These are phyloP conservation scores for Opisthograptis luteolata DNA, from an alignment of 2,888 invertebrate species.

Conservation along the genomic window DNA sequence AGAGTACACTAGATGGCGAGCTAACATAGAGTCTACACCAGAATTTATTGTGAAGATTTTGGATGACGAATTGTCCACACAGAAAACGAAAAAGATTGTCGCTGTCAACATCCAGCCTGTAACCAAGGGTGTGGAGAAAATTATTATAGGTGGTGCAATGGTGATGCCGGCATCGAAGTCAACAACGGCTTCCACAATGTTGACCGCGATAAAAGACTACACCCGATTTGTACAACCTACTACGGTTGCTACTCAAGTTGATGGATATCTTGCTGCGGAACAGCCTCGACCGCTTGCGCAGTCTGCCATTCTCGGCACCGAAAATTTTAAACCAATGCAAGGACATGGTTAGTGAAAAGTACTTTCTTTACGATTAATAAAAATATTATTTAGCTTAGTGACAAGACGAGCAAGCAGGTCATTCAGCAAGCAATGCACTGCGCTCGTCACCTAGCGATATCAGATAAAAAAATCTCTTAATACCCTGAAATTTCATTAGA, in stretches of 20 bases:
- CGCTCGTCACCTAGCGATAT: too few relatives aligned
- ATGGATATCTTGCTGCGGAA: conserved; percentile 39
- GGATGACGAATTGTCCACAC: conserved; percentile 65
- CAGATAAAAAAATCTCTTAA: too few relatives aligned
- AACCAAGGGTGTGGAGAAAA: conserved; percentile 56
- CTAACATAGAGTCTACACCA: conserved; percentile 57
- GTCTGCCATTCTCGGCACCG: conserved; percentile 27
- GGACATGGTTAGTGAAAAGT: conserved; percentile 38
- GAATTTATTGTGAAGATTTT: conserved; percentile 78
- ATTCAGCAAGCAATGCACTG: too few relatives aligned
- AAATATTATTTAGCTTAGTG: too few relatives aligned
- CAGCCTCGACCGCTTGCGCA: conserved; percentile 29
- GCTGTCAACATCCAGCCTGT: conserved; percentile 66
- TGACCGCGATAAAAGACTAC: conserved; percentile 53
- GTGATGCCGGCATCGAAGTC: conserved; percentile 40
- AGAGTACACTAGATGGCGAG: conserved; percentile 74
- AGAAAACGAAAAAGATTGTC: conserved; percentile 51
- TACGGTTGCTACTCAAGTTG: conserved; percentile 37
- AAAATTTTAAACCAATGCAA: conserved; percentile 36
- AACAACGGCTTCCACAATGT: conserved; percentile 18
- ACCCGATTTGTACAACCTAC: conserved; percentile 68
- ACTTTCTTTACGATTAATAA: too few relatives aligned
- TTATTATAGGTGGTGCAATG: conserved; percentile 67
- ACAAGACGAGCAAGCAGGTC: too few relatives aligned
- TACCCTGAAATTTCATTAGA: too few relatives aligned